phyloP scores from a whole-genome alignment of 2,797 vertebrate species.

The Alectoris magna region DNA sequence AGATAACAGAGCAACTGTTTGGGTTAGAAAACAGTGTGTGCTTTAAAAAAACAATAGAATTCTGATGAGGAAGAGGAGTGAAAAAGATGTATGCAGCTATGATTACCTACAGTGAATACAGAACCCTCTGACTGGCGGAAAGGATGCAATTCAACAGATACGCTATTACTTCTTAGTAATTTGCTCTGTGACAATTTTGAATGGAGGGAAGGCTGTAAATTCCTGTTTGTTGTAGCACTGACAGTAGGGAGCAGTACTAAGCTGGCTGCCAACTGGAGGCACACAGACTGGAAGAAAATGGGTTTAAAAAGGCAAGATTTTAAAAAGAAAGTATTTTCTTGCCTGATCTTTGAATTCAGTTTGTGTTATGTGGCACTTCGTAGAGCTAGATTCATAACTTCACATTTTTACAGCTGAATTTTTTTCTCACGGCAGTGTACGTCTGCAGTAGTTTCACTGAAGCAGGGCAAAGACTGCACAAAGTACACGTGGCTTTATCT shows the following conservation, averaged over 20 bases:
- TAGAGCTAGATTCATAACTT: background rate
- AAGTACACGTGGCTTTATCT: background rate
- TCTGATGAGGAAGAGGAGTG: background rate
- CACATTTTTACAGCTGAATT: background rate
- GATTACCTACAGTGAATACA: background rate
- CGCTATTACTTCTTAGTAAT: accelerated
- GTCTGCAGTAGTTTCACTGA: background rate
- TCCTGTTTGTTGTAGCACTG: conserved; percentile 55
- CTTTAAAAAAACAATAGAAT: background rate
- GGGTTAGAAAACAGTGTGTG: background rate
- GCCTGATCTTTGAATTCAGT: conserved; percentile 9
- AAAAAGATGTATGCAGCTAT: background rate
- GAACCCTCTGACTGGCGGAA: background rate
- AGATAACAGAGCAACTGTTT: background rate
- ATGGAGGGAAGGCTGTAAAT: conserved; percentile 14
- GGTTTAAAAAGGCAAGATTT: conserved; percentile 31
- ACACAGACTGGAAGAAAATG: conserved; percentile 1
- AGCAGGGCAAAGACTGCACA: background rate
- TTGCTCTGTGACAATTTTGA: background rate
- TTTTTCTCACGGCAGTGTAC: background rate
- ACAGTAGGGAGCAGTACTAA: conserved; percentile 71
- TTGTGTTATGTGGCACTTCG: background rate
- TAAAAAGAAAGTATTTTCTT: conserved; percentile 12
- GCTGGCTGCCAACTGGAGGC: conserved; percentile 48
- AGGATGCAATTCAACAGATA: background rate